Conservation (phyloP, 2,113 vertebrate species). For the Bambusicola thoracicus region DNA sequence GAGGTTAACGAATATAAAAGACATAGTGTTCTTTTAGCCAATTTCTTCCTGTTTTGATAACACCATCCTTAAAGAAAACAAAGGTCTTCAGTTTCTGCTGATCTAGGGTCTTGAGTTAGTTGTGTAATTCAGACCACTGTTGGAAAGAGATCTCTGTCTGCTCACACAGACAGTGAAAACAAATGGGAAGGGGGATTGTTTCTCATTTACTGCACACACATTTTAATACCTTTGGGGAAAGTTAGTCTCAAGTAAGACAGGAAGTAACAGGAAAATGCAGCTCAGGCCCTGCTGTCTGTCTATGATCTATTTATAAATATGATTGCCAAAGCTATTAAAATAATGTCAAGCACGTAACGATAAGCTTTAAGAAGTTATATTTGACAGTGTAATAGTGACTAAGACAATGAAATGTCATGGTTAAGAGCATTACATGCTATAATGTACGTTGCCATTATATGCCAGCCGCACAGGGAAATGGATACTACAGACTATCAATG, state of each 20-base stretch:
- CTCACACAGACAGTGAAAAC: not conserved
- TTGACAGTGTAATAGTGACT: not conserved
- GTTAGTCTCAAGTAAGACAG: not conserved
- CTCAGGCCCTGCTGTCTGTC: not conserved
- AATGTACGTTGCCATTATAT: not conserved
- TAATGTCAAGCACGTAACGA: not conserved
- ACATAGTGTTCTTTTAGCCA: slow-evolving; percentile 14
- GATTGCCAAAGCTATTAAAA: slow-evolving; percentile 4
- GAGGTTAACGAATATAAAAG: not conserved
- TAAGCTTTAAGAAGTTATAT: not conserved
- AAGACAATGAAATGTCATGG: not conserved
- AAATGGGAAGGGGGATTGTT: not conserved
- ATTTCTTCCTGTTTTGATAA: slow-evolving; percentile 52
- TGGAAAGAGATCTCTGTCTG: not conserved
- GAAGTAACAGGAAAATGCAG: not conserved
- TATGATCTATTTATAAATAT: slow-evolving; percentile 20
- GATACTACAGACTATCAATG: not conserved
- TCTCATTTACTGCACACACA: not conserved
- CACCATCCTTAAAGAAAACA: not conserved
- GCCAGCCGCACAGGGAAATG: not conserved
- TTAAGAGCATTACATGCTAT: not conserved
- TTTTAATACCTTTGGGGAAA: not conserved
- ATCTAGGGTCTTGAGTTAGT: not conserved
- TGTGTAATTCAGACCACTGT: not conserved
- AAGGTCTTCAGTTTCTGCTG: slow-evolving; percentile 26